phyloP scores from a whole-genome alignment of 2,888 invertebrate species.

The Isoperla grammatica region DNA sequence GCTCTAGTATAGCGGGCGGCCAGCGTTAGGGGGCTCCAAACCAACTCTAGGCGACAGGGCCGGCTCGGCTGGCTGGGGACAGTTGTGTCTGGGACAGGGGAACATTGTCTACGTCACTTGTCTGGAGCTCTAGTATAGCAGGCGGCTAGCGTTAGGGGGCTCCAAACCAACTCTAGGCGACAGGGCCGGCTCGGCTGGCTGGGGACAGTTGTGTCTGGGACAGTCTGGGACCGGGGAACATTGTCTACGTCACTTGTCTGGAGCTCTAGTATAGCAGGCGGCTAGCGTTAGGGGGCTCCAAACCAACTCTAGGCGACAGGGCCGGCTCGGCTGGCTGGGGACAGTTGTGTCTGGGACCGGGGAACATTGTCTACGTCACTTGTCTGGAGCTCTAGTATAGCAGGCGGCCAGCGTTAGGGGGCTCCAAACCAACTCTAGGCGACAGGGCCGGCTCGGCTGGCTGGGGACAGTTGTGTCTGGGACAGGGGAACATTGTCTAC shows the following conservation, averaged over 20 bases:
- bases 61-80: no score
- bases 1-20: neutral
- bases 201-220: no score
- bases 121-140: constrained; percentile 5
- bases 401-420: constrained; percentile 9
- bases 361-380: neutral
- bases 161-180: neutral
- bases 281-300: constrained; percentile 16
- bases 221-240: no score
- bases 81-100: no score
- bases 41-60: neutral
- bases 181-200: no score
- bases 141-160: constrained; percentile 11
- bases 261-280: neutral
- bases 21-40: constrained; percentile 16
- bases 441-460: no score
- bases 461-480: no score
- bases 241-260: constrained; percentile 6
- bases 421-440: constrained; percentile 1
- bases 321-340: no score
- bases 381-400: constrained; percentile 8
- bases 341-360: no score
- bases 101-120: neutral
- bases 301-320: neutral
- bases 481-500: no score